Conservation (phyloP, 2,888 invertebrate species). For the Saturnia japonica region DNA sequence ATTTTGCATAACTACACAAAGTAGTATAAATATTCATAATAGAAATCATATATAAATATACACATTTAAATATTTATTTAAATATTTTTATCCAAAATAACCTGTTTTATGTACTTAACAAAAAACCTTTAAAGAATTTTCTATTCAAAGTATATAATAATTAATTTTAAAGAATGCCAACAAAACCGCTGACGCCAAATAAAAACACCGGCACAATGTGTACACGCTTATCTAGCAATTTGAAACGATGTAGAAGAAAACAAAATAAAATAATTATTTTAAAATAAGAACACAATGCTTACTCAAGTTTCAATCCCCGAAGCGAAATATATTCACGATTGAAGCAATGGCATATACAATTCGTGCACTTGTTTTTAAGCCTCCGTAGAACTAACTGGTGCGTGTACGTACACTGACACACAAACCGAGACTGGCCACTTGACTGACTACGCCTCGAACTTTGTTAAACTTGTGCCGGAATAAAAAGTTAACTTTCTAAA, state of each 20-base stretch:
- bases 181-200: constrained; percentile 33
- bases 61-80: background rate
- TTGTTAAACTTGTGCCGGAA: constrained; percentile 63
- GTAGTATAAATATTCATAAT: background rate
- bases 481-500: constrained; percentile 78
- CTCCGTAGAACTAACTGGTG: constrained; percentile 24
- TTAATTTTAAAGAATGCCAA: constrained; percentile 29
- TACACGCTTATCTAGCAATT: constrained; percentile 26
- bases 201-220: constrained; percentile 26
- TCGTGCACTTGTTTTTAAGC: constrained; percentile 21
- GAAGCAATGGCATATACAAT: constrained; percentile 13
- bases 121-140: background rate
- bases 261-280: constrained; percentile 19
- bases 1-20: background rate
- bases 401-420: constrained; percentile 62
- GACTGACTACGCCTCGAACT: constrained; percentile 46
- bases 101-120: background rate
- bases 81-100: background rate
- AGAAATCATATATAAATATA: background rate
- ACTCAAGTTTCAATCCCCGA: constrained; percentile 16
- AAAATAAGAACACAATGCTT: constrained; percentile 28
- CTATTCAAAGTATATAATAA: background rate
- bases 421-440: constrained; percentile 61
- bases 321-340: constrained; percentile 8
- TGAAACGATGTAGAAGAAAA: constrained; percentile 16